Evolutionary conservation across 2,113 vertebrate genomes (phyloP).

Genomic region (Proterorhinus semilunaris): DNA sequence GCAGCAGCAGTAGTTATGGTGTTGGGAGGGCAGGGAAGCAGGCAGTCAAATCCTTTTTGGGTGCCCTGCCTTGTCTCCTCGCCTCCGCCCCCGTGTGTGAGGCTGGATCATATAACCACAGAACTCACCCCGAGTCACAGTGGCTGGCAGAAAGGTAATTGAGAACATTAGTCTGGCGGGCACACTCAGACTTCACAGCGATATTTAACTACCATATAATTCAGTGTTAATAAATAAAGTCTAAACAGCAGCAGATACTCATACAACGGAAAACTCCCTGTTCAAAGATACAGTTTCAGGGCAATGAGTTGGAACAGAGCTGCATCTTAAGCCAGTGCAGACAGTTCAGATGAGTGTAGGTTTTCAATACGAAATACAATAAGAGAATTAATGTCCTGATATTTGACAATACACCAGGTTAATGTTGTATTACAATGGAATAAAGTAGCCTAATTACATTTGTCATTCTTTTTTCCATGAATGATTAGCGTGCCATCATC

Average conservation of each 20-base stretch:
- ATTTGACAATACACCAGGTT: no score
- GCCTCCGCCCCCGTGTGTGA: constrained; percentile 33
- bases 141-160: constrained; percentile 44
- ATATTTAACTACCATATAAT: constrained; percentile 23
- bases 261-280: background rate
- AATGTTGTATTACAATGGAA: no score
- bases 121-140: constrained; percentile 33
- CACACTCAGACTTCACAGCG: constrained; percentile 3
- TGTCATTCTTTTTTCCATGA: no score
- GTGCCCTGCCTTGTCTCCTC: constrained; percentile 43
- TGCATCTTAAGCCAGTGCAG: background rate
- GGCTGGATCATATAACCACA: constrained; percentile 21
- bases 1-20: constrained; percentile 1
- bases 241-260: background rate
- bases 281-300: background rate
- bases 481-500: no score
- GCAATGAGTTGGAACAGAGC: background rate
- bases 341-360: background rate
- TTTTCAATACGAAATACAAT: no score
- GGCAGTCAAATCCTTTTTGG: constrained; percentile 14
- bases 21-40: background rate
- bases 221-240: background rate
- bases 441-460: no score
- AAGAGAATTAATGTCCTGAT: no score
- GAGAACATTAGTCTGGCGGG: constrained; percentile 48